Percentiles rank a stretch among this genome's conserved stretches.
phyloP scores from a whole-genome alignment of 2,888 invertebrate genomes.

The Euproctis similis region DNA sequence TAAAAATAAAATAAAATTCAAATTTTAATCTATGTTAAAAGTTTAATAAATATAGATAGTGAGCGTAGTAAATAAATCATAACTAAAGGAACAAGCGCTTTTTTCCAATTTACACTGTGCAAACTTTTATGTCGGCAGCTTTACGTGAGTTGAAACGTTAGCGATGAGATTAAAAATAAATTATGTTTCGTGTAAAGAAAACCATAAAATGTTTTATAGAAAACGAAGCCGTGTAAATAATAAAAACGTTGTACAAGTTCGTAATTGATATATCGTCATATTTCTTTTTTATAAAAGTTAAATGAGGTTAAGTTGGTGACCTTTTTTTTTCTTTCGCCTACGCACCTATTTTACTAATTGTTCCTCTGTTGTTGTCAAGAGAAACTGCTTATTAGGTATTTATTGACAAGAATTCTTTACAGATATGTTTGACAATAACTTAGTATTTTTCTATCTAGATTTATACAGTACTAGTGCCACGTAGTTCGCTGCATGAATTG shows the following conservation, averaged over 20 bases:
- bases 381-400: slow-evolving; percentile 14
- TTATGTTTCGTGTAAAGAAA: slow-evolving; percentile 52
- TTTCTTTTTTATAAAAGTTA: neutral
- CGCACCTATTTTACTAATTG: slow-evolving; percentile 16
- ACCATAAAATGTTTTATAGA: slow-evolving; percentile 35
- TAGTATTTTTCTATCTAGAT: no score
- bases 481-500: no score
- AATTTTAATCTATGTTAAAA: no score
- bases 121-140: slow-evolving; percentile 66
- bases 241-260: slow-evolving; percentile 2
- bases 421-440: no score
- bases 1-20: no score
- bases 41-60: slow-evolving; percentile 28
- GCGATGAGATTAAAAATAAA: slow-evolving; percentile 71
- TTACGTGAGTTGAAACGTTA: slow-evolving; percentile 70
- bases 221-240: slow-evolving; percentile 10
- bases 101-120: slow-evolving; percentile 62
- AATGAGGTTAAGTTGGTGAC: slow-evolving; percentile 7
- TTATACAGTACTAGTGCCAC: no score
- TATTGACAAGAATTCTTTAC: no score
- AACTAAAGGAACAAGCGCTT: slow-evolving; percentile 38
- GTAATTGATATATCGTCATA: slow-evolving; percentile 1
- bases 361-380: slow-evolving; percentile 16
- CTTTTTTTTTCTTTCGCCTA: slow-evolving; percentile 14
- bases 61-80: no score